Percentiles rank a stretch among this genome's conserved stretches.
Evolutionary conservation across 2,113 vertebrate species (phyloP).

Genomic region (Oncorhynchus masou): DNA sequence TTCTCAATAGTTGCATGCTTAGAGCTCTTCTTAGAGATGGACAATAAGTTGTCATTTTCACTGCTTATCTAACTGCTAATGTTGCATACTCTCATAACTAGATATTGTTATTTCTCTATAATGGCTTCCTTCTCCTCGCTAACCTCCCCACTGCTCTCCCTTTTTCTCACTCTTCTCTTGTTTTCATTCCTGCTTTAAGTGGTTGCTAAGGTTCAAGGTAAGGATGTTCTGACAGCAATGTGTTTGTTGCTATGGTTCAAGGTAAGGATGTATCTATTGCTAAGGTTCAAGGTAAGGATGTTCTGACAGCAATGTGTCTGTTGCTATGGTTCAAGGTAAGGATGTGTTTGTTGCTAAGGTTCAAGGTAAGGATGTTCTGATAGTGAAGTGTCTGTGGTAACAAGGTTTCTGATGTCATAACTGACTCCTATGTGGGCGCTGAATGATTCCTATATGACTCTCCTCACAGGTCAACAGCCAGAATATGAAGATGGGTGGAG

Average conservation of each 20-base stretch:
- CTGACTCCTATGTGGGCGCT: too few relatives aligned
- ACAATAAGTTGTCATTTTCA: background rate
- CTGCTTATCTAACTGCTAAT: background rate
- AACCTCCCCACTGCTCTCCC: conserved; percentile 84
- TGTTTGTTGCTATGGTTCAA: too few relatives aligned
- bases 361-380: too few relatives aligned
- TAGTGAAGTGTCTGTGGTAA: too few relatives aligned
- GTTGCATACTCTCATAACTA: background rate
- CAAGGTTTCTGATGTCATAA: background rate
- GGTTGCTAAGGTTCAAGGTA: conserved; percentile 29
- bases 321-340: too few relatives aligned
- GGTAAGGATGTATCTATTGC: too few relatives aligned
- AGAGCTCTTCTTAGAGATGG: background rate
- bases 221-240: too few relatives aligned
- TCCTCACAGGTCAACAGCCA: conserved; percentile 84
- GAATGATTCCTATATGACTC: background rate
- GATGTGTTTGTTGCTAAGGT: too few relatives aligned
- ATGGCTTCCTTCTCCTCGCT: conserved; percentile 52
- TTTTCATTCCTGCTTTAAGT: conserved; percentile 87
- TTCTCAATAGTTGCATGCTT: background rate
- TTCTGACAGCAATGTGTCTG: too few relatives aligned
- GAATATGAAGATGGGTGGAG: conserved; percentile 89
- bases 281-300: too few relatives aligned
- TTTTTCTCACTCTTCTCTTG: conserved; percentile 80
- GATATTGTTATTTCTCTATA: background rate